Base-by-base conservation (phyloP, 1,140 invertebrate species). In the Drosophila kohkoa region DNA sequence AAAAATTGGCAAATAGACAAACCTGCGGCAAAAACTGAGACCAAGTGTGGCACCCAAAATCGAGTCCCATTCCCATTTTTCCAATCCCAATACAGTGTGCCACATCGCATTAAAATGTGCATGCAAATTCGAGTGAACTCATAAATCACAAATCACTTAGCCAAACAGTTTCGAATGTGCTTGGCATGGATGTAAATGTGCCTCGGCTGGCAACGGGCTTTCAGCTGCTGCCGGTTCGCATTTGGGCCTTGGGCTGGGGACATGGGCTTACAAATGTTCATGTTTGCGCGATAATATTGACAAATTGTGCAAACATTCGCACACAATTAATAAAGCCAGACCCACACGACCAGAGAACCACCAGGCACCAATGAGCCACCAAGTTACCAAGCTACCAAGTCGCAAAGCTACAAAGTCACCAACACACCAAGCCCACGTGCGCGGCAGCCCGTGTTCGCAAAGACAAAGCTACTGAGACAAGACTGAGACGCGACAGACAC, bases 261-360 rank as follows among this genome's bases (percentile, higher is more conserved):
- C 55, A 55, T 52, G 64, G 68, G 65, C 55, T 45, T 60, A 63
- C 77, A 82, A 83, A 83, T 88, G 85, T 67, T 78, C 81, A 81
- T 88, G 85, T 88, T 85, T 85, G 69, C 54, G 78, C 77, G 88
- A 90, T 90, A 88, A 83, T 91, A 83, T 82, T 85, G 87, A 90
- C 87, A 90, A 90, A 90, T 90, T 90, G 88, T 90, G 87, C 87
- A 90, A 90, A 90, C 88, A 90, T 90, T 90, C 88, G 87, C 87
- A 87, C 82, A 87, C 87, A 87, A 90, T 90, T 91, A 91, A 90
- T 83, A 86, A 89, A 74, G 66, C 52, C 54, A 82, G 72, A 65
- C 75, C 67, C 78, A 82, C 62, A 82, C 74, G 32, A 64, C 32
- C 41, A 13, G 8, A 35, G 15, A 30, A 51, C 20, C 25, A 41